Percentiles rank a stretch among this genome's conserved stretches.
These are phyloP conservation scores for Nothobranchius kuhntae DNA, from an alignment of 2,113 vertebrate genomes.

Conservation along the genomic window DNA sequence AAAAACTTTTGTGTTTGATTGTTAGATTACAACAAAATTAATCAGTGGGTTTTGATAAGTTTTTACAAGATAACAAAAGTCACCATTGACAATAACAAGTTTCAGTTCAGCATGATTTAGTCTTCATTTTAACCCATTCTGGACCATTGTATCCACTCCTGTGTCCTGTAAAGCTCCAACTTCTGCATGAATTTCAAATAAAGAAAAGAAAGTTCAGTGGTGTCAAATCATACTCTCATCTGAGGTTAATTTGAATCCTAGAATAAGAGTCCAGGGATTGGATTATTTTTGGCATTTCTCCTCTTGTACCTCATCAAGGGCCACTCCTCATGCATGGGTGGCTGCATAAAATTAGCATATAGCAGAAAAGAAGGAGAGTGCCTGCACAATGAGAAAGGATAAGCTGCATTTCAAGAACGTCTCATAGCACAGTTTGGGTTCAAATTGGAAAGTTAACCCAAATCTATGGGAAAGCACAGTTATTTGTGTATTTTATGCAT, in stretches of 20 bases:
- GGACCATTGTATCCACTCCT: too few species aligned
- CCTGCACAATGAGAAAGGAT: conserved; percentile 21
- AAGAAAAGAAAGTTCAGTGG: conserved; percentile 12
- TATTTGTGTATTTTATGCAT: conserved; percentile 13
- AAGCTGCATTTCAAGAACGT: conserved; percentile 32
- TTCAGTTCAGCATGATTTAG: too few species aligned
- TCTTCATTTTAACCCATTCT: neutral
- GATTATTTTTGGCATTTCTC: conserved; percentile 51
- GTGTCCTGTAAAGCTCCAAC: neutral
- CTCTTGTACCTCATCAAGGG: conserved; percentile 40
- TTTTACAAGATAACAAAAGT: too few species aligned
- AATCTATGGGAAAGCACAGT: conserved; percentile 18
- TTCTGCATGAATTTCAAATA: conserved; percentile 21
- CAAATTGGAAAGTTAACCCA: conserved; percentile 33
- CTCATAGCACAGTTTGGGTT: conserved; percentile 27
- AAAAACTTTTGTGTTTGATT: too few species aligned
- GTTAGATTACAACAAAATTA: too few species aligned
- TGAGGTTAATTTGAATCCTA: conserved; percentile 30
- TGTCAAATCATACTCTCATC: conserved; percentile 26
- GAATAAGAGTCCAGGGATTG: conserved; percentile 23
- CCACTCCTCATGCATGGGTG: conserved; percentile 40
- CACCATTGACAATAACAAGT: too few species aligned
- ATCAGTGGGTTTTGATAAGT: too few species aligned
- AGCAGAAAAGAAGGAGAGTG: conserved; percentile 22
- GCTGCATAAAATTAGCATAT: conserved; percentile 53